Conservation (phyloP, 2,797 vertebrate genomes). For the Lateolabrax maculatus region DNA sequence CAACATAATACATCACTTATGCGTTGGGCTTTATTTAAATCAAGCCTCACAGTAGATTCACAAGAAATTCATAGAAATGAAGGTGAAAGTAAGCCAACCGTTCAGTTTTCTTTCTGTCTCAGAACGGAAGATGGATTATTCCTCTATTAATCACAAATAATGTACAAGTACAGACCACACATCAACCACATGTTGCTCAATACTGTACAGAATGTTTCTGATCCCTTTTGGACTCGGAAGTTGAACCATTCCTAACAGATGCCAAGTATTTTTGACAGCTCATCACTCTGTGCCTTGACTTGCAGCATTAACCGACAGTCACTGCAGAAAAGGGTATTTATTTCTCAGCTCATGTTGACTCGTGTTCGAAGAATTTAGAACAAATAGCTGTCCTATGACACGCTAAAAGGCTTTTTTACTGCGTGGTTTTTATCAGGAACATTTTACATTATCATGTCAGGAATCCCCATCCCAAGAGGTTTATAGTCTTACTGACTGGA, state of each 20-base stretch:
- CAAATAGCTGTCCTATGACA: constrained; percentile 19
- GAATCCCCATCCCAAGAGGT: not conserved
- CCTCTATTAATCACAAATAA: not conserved
- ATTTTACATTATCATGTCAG: not conserved
- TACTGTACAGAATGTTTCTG: not conserved
- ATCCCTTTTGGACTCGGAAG: constrained; percentile 1
- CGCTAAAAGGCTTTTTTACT: not conserved
- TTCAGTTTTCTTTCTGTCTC: constrained; percentile 1
- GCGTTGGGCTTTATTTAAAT: not conserved
- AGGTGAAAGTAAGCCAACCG: not conserved
- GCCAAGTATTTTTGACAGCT: constrained; percentile 46
- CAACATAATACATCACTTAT: not conserved
- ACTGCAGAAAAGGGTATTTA: constrained; percentile 17
- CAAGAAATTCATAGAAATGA: not conserved
- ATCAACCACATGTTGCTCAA: constrained; percentile 35
- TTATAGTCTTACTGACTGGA: not conserved
- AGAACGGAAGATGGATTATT: not conserved
- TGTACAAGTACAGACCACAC: constrained; percentile 1
- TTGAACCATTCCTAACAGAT: not conserved
- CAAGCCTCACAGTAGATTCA: not conserved
- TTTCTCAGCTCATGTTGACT: constrained; percentile 10
- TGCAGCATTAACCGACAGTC: constrained; percentile 12
- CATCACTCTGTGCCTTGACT: constrained; percentile 44
- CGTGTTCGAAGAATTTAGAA: constrained; percentile 25
- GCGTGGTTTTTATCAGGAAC: not conserved